phyloP scores from a whole-genome alignment of 2,113 vertebrate genomes.

The Chelonoidis abingdonii region DNA sequence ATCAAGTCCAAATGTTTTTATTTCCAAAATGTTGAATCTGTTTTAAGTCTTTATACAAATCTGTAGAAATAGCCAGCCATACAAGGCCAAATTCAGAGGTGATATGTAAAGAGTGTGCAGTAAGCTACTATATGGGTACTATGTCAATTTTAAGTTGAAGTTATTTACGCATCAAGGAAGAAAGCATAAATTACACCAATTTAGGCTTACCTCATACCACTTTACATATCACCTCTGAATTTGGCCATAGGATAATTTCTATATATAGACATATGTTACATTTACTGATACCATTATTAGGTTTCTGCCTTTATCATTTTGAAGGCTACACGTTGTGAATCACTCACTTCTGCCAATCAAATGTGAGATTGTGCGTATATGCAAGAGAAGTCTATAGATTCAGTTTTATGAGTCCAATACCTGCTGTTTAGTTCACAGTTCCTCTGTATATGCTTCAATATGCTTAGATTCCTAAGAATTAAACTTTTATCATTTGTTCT shows the following conservation, averaged over 20 bases:
- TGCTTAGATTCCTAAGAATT: not conserved
- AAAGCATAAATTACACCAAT: not conserved
- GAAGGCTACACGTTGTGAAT: not conserved
- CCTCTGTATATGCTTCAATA: not conserved
- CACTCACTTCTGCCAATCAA: not conserved
- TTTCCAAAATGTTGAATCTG: not conserved
- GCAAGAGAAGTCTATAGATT: not conserved
- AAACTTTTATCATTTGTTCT: not conserved
- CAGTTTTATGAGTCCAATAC: not conserved
- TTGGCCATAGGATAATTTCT: not conserved
- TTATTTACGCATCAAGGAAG: conserved; percentile 2
- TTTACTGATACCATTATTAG: not conserved
- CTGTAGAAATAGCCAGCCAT: not conserved
- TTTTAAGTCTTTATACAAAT: not conserved
- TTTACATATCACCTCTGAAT: not conserved
- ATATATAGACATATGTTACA: not conserved
- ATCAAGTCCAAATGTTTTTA: conserved; percentile 19
- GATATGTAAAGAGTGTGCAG: not conserved
- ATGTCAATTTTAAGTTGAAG: not conserved
- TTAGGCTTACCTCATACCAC: not conserved
- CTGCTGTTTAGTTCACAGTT: not conserved
- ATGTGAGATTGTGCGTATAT: not conserved
- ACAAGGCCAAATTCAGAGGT: not conserved
- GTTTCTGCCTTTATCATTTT: conserved; percentile 15
- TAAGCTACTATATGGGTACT: not conserved